These are phyloP conservation scores for Odontophorus gujanensis DNA, from an alignment of 2,113 vertebrate species.

Conservation along the genomic window DNA sequence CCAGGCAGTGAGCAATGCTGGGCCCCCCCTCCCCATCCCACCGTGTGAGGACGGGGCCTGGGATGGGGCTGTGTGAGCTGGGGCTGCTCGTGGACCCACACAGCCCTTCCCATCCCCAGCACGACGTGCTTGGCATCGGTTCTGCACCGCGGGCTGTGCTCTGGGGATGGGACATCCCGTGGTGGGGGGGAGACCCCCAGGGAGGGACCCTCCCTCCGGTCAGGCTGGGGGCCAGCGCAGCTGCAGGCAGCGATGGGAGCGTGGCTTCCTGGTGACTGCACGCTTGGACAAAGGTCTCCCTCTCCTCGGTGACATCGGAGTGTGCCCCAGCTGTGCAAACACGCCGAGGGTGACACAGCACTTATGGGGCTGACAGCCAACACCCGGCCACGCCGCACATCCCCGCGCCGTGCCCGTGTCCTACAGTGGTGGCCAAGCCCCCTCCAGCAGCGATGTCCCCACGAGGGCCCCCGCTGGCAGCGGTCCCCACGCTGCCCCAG, in stretches of 20 bases:
- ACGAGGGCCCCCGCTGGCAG: background rate
- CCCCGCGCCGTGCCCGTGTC: accelerated
- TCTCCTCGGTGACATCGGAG: background rate
- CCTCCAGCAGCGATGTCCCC: accelerated
- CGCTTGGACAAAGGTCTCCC: background rate
- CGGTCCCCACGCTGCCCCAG: background rate
- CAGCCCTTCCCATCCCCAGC: background rate
- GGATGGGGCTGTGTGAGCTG: background rate
- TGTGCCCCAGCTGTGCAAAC: background rate
- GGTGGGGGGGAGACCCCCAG: accelerated
- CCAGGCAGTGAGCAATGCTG: accelerated
- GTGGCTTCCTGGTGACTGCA: background rate
- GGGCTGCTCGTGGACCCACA: background rate
- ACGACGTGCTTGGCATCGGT: slow-evolving; percentile 67
- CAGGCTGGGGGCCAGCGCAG: background rate
- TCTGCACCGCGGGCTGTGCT: slow-evolving; percentile 53
- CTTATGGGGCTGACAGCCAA: accelerated
- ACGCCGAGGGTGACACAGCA: accelerated
- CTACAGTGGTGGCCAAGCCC: background rate
- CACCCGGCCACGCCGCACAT: accelerated
- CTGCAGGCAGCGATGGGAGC: no score
- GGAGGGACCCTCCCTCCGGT: background rate
- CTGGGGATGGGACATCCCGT: slow-evolving; percentile 32
- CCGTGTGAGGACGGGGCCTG: background rate
- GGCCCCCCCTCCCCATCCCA: accelerated